Percentiles rank a stretch among this genome's conserved stretches.
Conservation (phyloP, 2,888 invertebrate species). For the Drosophila mulleri region DNA sequence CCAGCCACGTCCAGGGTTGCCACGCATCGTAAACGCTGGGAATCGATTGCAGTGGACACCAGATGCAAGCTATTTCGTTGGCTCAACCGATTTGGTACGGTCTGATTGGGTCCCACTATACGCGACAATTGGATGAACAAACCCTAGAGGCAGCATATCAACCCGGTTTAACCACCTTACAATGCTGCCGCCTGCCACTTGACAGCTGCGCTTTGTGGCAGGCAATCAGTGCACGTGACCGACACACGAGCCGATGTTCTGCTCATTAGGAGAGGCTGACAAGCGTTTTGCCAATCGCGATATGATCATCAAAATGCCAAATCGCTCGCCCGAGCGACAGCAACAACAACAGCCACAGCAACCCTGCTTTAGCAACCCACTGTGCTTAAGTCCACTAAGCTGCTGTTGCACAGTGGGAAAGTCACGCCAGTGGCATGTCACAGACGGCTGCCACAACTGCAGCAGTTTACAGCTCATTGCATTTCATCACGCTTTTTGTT, state of each 20-base stretch:
- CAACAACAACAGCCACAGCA: slow-evolving; percentile 27
- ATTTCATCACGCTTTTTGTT: slow-evolving; percentile 34
- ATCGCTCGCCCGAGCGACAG: slow-evolving; percentile 17
- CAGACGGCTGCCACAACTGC: slow-evolving; percentile 32
- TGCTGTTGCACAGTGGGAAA: slow-evolving; percentile 65
- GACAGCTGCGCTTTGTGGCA: slow-evolving; percentile 56
- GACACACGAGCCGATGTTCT: slow-evolving; percentile 65
- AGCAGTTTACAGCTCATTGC: slow-evolving; percentile 61
- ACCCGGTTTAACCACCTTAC: slow-evolving; percentile 52
- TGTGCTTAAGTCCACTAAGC: slow-evolving; percentile 50
- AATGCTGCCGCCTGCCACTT: slow-evolving; percentile 54
- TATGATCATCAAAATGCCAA: slow-evolving; percentile 69
- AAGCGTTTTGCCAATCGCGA: slow-evolving; percentile 67
- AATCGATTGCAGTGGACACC: slow-evolving; percentile 76
- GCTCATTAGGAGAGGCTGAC: slow-evolving; percentile 76
- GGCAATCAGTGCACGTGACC: slow-evolving; percentile 72
- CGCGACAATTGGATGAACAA: background rate
- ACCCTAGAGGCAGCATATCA: slow-evolving; percentile 6
- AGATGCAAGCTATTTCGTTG: slow-evolving; percentile 81
- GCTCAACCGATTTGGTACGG: slow-evolving; percentile 43
- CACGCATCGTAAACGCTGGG: slow-evolving; percentile 46
- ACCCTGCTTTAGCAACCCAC: slow-evolving; percentile 10
- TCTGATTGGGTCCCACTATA: slow-evolving; percentile 60
- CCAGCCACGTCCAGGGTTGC: slow-evolving; percentile 17
- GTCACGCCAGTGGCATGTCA: slow-evolving; percentile 54